Conservation (phyloP, 2,888 invertebrate species). For the Strigamia transsilvanica region DNA sequence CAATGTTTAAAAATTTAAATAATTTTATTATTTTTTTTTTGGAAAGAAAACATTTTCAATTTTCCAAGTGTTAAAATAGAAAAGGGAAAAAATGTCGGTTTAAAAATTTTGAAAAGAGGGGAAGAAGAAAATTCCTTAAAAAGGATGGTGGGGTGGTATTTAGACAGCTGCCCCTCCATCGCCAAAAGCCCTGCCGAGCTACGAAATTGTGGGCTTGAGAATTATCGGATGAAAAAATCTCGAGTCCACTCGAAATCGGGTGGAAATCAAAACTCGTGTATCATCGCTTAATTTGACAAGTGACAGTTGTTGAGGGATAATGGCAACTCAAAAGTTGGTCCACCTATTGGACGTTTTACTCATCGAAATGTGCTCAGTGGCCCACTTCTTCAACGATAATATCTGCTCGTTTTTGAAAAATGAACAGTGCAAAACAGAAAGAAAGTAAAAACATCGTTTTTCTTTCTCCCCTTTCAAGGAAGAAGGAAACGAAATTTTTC, state of each 20-base stretch:
- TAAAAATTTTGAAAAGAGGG: background rate
- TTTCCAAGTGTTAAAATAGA: background rate
- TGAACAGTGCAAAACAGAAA: background rate
- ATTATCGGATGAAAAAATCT: conserved; percentile 40
- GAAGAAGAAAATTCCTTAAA: background rate
- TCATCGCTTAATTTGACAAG: conserved; percentile 9
- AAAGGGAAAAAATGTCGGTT: conserved; percentile 1
- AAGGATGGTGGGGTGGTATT: conserved; percentile 37
- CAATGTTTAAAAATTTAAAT: background rate
- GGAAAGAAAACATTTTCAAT: background rate
- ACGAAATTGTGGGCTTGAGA: conserved; percentile 27
- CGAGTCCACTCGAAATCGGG: conserved; percentile 4
- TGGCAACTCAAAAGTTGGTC: background rate
- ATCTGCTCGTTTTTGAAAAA: background rate
- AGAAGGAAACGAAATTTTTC: conserved; percentile 1
- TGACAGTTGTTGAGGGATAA: conserved; percentile 9
- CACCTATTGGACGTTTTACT: background rate
- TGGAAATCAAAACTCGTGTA: background rate
- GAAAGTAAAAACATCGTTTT: conserved; percentile 4
- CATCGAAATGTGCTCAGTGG: background rate
- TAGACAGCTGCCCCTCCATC: conserved; percentile 32
- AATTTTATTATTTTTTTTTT: background rate
- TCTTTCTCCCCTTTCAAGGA: background rate
- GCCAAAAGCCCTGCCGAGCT: background rate
- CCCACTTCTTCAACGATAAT: background rate